Evolutionary conservation across 2,888 invertebrate genomes (phyloP), one percentile per base, ranked within the genome.

Genomic region (Falcaria lacertinaria): DNA sequence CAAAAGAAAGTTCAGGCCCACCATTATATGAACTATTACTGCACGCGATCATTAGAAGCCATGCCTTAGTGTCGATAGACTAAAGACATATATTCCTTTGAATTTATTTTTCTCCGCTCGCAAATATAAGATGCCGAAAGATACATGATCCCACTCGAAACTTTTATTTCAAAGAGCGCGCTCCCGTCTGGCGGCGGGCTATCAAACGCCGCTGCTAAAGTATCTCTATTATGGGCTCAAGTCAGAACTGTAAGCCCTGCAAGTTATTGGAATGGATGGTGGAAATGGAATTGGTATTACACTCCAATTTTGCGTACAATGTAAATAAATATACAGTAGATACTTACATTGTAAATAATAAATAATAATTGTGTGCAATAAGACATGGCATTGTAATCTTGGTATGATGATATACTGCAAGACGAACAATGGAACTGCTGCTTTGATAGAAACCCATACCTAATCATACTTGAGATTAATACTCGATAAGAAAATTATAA

Each of bases 161-260:
- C 69, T 76, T 77, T 75, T 73, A 79, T 77, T 70, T 70, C 69
- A 64, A 67, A 69, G 68, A 62, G 52, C 54, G 50, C 54, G 54
- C 42, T 50, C 49, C 48, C 54, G 44, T 59, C 56, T 58, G 41
- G 48, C 49, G 54, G 57, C 44, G 55, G 48, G 60, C 61, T 62
- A 64, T 69, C 57, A 62, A 64, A 61, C 51, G 44, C 45, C 48
- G 57, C 61, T 45, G 44, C 43, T 48, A 48, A 62, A 65, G 57
- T 61, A 58, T 64, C 57, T 62, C 48, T 61, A 57, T 63, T 52
- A 52, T 55, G 52, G 45, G 60, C 54, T 57, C 39, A 46, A 50
- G 48, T 52, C 39, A 37, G 53, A 53, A 53, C 19, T 22, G 33
- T 40, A 15, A 37, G 37, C 37, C 37, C 37, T 44, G 17, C 34